Base-by-base conservation (phyloP, 2,888 invertebrate species). In the Heterodera filipjevi region DNA sequence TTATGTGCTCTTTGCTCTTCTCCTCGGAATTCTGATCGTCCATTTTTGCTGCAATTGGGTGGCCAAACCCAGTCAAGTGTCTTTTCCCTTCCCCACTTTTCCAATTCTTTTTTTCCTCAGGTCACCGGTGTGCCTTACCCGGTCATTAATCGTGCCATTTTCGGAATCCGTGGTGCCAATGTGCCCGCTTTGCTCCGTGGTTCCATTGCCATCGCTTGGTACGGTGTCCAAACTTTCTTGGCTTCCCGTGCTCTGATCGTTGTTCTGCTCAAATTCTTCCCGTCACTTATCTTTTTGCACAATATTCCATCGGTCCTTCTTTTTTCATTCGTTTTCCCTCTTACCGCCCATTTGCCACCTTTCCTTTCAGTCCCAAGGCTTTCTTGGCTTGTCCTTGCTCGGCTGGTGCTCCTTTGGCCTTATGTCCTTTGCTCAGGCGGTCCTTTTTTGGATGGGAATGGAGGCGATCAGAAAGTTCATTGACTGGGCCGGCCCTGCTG, bases 191-290 rank as follows among this genome's bases (percentile, higher is more conserved):
- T 68, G 32, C 35, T 68, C 35, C 68, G 68, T 22, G 68, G 68
- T 35, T 68, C 72, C 14, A 44, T 72, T n/a, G 72, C 49, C 39
- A 72, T 72, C n/a, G 72, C 49, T 33, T 72, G 72, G 44, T 72
- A 46, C 49, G 44, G 44, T 19, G 72, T 72, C 22, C 72, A 46
- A 44, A 49, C 49, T 10, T 44, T 32, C n/a, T 32, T 72, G 46
- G 49, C 72, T 10, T 44, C 72, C 39, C 32, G 35, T 32, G 68
- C 68, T 35, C 68, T 68, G 3, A 22, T 68, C 16, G 12, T 68
- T 1, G 68, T 68, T 27, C 33, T 68, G 12, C 68, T 68, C 32
- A 68, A 68, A 22, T 68, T 68, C 2, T 68, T 68, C 35, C 68
- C 68, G 19, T 68, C 68, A 16, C 68, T 68, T 14, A 6, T 22